A percentile compares a stretch with the other conserved stretches of the same genome.
Conservation (phyloP, 2,888 invertebrate genomes). For the Doris montereyensis region DNA sequence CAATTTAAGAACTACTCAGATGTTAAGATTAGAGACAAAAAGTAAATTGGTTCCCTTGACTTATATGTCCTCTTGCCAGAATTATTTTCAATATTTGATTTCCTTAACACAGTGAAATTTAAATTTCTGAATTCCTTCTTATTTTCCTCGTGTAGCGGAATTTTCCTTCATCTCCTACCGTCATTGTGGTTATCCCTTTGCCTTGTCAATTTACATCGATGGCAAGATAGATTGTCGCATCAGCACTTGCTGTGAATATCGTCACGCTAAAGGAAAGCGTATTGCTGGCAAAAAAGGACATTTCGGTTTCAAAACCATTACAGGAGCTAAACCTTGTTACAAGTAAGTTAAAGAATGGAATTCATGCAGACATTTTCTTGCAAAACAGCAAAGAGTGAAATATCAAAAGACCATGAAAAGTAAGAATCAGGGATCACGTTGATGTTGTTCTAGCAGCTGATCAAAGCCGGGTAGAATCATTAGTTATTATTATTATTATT, state of each 20-base stretch:
- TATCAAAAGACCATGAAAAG: too few species aligned
- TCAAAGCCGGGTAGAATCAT: too few species aligned
- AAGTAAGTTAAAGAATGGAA: conserved; percentile 65
- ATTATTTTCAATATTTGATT: not conserved
- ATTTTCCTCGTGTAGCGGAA: conserved; percentile 57
- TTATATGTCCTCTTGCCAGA: not conserved
- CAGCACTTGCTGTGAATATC: conserved; percentile 74
- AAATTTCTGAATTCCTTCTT: too few species aligned
- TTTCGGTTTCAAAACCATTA: conserved; percentile 71
- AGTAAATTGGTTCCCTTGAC: too few species aligned
- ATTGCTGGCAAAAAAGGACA: conserved; percentile 73
- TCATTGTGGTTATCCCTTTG: conserved; percentile 73
- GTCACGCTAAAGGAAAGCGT: conserved; percentile 68
- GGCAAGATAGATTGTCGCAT: conserved; percentile 71
- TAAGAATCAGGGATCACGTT: too few species aligned
- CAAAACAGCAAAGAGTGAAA: too few species aligned
- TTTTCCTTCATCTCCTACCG: conserved; percentile 72
- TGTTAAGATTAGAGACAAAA: too few species aligned
- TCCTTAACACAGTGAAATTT: conserved; percentile 35
- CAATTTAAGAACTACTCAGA: too few species aligned
- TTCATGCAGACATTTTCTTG: too few species aligned
- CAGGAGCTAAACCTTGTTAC: conserved; percentile 67
- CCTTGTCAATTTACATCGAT: conserved; percentile 73
- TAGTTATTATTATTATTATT: too few species aligned
- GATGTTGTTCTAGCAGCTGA: too few species aligned